These are phyloP conservation scores for Platynereis dumerilii DNA, from an alignment of 2,888 invertebrate species.

Conservation along the genomic window DNA sequence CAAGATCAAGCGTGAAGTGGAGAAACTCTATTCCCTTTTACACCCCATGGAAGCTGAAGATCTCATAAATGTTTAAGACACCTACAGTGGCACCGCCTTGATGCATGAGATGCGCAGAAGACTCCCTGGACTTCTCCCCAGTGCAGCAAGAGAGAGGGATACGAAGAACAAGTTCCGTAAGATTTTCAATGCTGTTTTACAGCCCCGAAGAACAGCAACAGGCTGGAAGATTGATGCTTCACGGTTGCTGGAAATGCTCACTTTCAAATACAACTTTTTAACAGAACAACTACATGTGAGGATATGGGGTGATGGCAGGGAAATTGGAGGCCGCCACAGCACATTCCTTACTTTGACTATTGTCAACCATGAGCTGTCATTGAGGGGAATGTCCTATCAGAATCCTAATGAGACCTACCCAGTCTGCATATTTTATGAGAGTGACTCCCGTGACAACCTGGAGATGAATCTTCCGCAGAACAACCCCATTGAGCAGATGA, in stretches of 20 bases:
- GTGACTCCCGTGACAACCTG: conserved; percentile 2
- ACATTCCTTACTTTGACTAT: neutral
- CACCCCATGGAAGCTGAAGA: no score
- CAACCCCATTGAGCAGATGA: no score
- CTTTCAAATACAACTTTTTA: neutral
- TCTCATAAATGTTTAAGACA: neutral
- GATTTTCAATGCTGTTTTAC: neutral
- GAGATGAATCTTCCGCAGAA: no score
- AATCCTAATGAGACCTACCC: no score
- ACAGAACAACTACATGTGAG: neutral
- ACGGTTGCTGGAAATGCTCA: neutral
- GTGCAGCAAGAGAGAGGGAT: neutral
- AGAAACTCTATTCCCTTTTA: no score
- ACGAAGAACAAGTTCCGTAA: neutral
- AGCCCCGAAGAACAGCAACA: neutral
- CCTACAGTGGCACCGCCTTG: neutral
- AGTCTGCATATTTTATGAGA: no score
- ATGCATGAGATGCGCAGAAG: neutral
- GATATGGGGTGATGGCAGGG: neutral
- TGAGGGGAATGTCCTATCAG: neutral
- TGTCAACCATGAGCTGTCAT: neutral
- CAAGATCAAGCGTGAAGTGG: no score
- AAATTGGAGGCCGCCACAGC: neutral
- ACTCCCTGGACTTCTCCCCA: neutral
- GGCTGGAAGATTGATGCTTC: neutral